Evolutionary conservation across 2,113 vertebrate genomes (phyloP).

Genomic region (Stigmatopora argus): DNA sequence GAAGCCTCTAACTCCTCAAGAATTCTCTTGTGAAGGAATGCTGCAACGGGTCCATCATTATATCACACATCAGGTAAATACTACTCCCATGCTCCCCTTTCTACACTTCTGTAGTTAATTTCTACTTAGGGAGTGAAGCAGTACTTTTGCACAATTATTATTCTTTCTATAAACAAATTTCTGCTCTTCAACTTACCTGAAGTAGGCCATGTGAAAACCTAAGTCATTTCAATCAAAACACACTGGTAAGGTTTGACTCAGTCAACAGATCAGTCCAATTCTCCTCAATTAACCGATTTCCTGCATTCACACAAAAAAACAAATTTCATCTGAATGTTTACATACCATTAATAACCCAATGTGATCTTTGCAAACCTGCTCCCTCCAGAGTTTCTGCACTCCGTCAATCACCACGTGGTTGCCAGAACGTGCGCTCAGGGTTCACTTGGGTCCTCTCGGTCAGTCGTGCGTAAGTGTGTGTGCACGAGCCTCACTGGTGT

Average conservation of each 20-base stretch:
- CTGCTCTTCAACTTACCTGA: neutral
- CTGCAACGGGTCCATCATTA: slow-evolving; percentile 62
- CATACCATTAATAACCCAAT: slow-evolving; percentile 1
- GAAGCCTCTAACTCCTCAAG: slow-evolving; percentile 61
- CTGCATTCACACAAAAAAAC: neutral
- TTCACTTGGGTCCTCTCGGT: slow-evolving; percentile 56
- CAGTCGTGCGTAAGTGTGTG: slow-evolving; percentile 61
- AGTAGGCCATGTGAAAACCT: neutral
- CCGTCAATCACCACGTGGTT: slow-evolving; percentile 53
- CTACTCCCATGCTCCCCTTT: too few species aligned
- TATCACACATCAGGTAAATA: slow-evolving; percentile 63
- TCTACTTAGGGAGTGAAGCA: neutral
- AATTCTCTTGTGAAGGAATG: slow-evolving; percentile 67
- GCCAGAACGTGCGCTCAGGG: slow-evolving; percentile 43
- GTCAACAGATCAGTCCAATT: neutral
- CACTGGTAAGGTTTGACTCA: neutral
- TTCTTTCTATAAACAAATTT: neutral
- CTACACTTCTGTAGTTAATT: too few species aligned
- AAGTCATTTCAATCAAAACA: neutral
- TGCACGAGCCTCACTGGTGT: slow-evolving; percentile 48
- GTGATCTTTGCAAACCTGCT: neutral
- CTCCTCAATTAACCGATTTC: neutral
- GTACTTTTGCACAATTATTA: neutral
- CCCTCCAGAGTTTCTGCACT: slow-evolving; percentile 59
- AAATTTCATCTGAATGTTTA: neutral